These are phyloP conservation scores for Synaphobranchus kaupii DNA, from an alignment of 2,797 vertebrate species.

Conservation along the genomic window DNA sequence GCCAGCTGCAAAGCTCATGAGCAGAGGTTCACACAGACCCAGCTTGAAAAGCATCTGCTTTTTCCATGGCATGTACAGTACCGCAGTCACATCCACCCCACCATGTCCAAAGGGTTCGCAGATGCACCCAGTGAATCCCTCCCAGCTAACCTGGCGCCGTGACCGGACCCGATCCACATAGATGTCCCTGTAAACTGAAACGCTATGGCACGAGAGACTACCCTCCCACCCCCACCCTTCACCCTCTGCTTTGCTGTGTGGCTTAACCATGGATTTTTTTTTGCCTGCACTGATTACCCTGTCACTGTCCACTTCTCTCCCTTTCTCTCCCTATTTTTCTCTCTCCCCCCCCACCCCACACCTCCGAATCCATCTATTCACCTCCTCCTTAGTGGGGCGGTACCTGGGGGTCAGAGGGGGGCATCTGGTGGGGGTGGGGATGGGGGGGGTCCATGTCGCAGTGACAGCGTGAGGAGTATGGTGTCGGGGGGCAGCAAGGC, in stretches of 20 bases:
- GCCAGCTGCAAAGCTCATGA: background rate
- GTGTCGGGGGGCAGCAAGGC: slow-evolving; percentile 81
- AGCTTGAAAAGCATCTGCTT: background rate
- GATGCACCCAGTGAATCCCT: slow-evolving; percentile 33
- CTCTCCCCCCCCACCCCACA: background rate
- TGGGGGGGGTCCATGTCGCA: slow-evolving; percentile 86
- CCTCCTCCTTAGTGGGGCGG: slow-evolving; percentile 87
- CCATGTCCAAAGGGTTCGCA: slow-evolving; percentile 7
- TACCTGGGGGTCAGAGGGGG: slow-evolving; percentile 83
- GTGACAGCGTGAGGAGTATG: slow-evolving; percentile 86
- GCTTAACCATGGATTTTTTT: slow-evolving; percentile 41
- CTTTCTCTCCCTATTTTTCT: slow-evolving; percentile 63
- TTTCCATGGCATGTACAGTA: background rate
- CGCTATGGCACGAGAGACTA: slow-evolving; percentile 47
- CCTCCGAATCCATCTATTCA: slow-evolving; percentile 48
- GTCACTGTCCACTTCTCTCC: slow-evolving; percentile 69
- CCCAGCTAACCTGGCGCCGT: slow-evolving; percentile 45
- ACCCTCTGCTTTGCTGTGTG: slow-evolving; percentile 62
- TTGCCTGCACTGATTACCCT: slow-evolving; percentile 50
- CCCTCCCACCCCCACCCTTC: slow-evolving; percentile 38
- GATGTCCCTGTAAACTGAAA: slow-evolving; percentile 44
- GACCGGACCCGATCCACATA: background rate
- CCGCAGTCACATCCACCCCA: background rate
- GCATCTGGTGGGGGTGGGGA: slow-evolving; percentile 82
- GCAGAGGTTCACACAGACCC: background rate